Evolutionary conservation across 2,797 vertebrate species (phyloP), one percentile per base, ranked within the genome.

Genomic region (Cuculus canorus): DNA sequence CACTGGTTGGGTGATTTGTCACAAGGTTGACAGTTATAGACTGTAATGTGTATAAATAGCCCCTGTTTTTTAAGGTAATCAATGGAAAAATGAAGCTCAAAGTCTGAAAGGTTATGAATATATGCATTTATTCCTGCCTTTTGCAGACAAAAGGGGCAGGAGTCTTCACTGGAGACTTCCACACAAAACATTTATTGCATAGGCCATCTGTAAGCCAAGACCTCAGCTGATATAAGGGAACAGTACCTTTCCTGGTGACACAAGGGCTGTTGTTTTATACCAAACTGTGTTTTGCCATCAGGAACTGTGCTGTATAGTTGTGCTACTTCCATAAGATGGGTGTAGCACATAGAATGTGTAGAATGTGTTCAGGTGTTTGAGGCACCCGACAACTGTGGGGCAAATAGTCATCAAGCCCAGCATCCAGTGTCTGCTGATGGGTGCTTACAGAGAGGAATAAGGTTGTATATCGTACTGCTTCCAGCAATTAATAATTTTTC

Each of bases 11-110:
- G 88, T 94, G 91, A 90, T 96, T 95, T 92, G 81, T 97, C 90
- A 94, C 41, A 28, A 72, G 47, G 75, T 22, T 95, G 90, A 92
- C 93, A 95, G 91, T 59, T 93, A 96, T 86, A 87, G 88, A 82
- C 96, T 0, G 0, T 69, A 87, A 94, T 71, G 80, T 72, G 10
- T 95, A 95, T 93, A 91, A 96, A 95, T 95, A 95, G 65, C 65
- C n/a, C 30, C 43, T 75, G 43, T 33, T 92, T 96, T 93, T 95
- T 88, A 65, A 82, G 64, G 47, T 56, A 91, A 87, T 94, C 88
- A 88, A 87, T 93, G 79, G 65, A 90, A 96, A 96, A 97, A 92
- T 59, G 27, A 93, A 53, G 18, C 43, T 80, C 25, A 18, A 45
- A 88, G 50, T 64, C 71, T 61, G 75, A 71, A 82, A 87, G 81